Conservation (phyloP, 1,140 invertebrate species). For the Ridgeia piscesae region DNA sequence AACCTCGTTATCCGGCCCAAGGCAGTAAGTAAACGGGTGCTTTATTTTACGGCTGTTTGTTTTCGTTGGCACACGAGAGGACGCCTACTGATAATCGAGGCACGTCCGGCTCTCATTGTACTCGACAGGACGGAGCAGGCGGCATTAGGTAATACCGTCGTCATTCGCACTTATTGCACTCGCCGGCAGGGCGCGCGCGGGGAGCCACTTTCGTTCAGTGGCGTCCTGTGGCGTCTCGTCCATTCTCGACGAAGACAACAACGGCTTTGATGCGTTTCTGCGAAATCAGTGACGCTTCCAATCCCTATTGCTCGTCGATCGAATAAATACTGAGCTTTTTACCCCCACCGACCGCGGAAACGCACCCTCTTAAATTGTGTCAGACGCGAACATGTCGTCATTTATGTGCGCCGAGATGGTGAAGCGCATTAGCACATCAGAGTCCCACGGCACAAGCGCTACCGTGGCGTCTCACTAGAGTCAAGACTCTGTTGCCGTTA, state of each 20-base stretch:
- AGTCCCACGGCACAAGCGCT: background rate
- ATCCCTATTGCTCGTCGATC: background rate
- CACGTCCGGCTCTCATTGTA: background rate
- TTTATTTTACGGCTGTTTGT: background rate
- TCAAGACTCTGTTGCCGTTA: background rate
- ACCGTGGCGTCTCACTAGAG: background rate
- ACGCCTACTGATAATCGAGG: background rate
- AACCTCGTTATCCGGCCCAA: too few relatives aligned
- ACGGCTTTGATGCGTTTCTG: background rate
- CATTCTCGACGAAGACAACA: background rate
- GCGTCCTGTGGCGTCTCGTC: background rate
- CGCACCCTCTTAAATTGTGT: background rate
- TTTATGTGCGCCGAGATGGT: background rate
- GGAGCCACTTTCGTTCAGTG: background rate
- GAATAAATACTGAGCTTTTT: background rate
- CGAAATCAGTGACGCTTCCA: background rate
- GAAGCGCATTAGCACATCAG: background rate
- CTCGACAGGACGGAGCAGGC: background rate
- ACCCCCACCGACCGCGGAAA: background rate
- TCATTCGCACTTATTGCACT: background rate
- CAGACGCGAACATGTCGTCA: background rate
- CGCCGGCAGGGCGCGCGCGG: too few relatives aligned
- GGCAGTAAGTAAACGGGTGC: background rate
- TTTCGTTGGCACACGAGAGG: background rate
- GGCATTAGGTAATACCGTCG: background rate